phyloP scores from a whole-genome alignment of 2,888 invertebrate species.

The Agapostemon virescens region DNA sequence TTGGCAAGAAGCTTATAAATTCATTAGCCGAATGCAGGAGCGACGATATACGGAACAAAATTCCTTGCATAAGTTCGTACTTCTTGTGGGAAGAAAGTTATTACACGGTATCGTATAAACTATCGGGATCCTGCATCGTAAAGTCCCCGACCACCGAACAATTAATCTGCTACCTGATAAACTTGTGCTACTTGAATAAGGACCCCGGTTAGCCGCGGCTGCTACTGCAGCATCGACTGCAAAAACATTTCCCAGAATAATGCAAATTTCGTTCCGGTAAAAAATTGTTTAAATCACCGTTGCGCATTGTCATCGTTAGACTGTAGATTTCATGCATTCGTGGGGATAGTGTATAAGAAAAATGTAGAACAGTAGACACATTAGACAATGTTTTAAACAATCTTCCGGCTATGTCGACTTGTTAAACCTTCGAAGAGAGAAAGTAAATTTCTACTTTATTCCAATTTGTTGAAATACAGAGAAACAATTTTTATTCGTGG shows the following conservation, averaged over 20 bases:
- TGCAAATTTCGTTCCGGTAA: background rate
- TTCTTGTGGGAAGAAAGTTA: slow-evolving; percentile 36
- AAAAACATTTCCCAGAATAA: background rate
- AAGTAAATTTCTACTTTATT: background rate
- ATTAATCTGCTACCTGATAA: slow-evolving; percentile 17
- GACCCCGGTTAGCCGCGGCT: background rate
- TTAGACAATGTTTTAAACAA: background rate
- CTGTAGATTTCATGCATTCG: background rate
- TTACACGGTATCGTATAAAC: slow-evolving; percentile 22
- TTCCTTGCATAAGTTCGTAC: slow-evolving; percentile 40
- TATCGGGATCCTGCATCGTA: background rate
- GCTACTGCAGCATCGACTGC: too few relatives aligned
- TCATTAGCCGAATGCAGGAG: slow-evolving; percentile 36
- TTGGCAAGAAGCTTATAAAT: slow-evolving; percentile 33
- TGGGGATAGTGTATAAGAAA: background rate
- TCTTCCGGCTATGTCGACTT: too few relatives aligned
- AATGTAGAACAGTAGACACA: background rate
- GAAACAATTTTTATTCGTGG: background rate
- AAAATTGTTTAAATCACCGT: background rate
- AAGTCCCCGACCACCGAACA: background rate
- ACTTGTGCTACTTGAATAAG: background rate
- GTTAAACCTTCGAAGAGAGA: background rate
- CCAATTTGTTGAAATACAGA: background rate
- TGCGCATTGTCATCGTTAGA: too few relatives aligned
- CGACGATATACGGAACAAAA: slow-evolving; percentile 27